Base-by-base conservation (phyloP, 2,113 vertebrate species). In the Ammodytes dubius region DNA sequence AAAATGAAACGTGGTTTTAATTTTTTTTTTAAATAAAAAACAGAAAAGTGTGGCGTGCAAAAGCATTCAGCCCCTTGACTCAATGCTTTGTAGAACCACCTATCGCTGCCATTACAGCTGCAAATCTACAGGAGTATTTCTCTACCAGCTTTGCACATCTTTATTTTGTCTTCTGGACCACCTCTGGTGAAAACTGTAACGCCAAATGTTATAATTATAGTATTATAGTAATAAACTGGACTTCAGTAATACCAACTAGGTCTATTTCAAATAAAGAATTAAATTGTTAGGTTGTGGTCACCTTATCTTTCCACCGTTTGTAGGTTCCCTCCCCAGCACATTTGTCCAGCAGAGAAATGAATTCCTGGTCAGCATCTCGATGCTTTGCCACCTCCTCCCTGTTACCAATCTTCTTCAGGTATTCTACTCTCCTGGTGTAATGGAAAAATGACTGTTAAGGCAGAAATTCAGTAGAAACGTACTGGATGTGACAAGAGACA, bases 261-360 rank as follows among this genome's bases (percentile, higher is more conserved):
- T 27, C 27, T 27, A 27, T 27, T 27, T 27, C 27, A 27, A 27
- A 27, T 27, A 27, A 27, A 27, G 27, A 27, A 27, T 27, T 27
- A 27, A 27, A 27, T 27, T 27, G 27, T 27, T 27, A 27, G 27
- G 27, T 27, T 27, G 27, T 27, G 2, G 27, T 83, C 6, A 94
- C 94, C 83, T 93, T 83, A 2, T 70, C 8, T 68, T 86, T 94
- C 94, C 94, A 94, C 3, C 85, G 13, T 42, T 39, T 80, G 56
- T 90, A 92, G n/a, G 84, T 81, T 77, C 49, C 81, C 12, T 52
- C n/a, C 4, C 1, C 14, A 7, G 49, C 40, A 71, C 5, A 54
- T 63, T 52, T 10, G 50, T 84, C 83, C 47, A 92, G 1, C 1
- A n/a, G 70, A 9, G 2, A 2, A 71, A 88, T 70, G 0, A 93